Evolutionary conservation across 2,888 invertebrate species (phyloP), one percentile per base, ranked within the genome.

Genomic region (Plusia festucae): DNA sequence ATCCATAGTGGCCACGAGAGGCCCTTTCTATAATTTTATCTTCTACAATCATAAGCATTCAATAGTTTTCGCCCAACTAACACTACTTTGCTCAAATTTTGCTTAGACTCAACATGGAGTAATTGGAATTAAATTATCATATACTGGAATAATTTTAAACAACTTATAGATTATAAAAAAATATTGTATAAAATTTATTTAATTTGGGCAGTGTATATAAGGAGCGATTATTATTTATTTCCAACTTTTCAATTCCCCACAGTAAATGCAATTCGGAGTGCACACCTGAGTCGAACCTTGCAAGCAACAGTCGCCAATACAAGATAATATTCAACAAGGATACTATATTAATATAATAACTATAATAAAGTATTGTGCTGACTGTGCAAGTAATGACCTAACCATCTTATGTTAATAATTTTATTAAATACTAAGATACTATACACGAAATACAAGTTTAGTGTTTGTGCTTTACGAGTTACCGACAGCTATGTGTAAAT

Each of bases 71-170:
- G 74, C 73, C 69, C 66, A 74, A 70, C 79, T 81, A 82, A 76
- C 72, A 78, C 82, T 79, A 78, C 68, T 68, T 79, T 73, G 78
- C 76, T 78, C 74, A 65, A 81, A 83, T 76, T 81, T 78, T 76
- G 83, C 88, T 91, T 91, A 90, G 83, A 90, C 89, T 90, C 90
- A 63, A 79, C 88, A 76, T 83, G 87, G 90, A 91, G 90, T 89
- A 74, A 82, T 78, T 85, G 85, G 85, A 85, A 46, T 46, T 46
- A 46, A 16, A 46, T 83, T 75, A 84, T 82, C 75, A 73, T 68
- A 82, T 81, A 83, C 69, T 85, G 86, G 82, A 87, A 85, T 82
- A 81, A 79, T 75, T 81, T 82, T 70, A 65, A 74, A 72, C 70
- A 71, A 71, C 68, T 71, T 72, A 81, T 70, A 16, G 62, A 72